Conservation (phyloP, 2,888 invertebrate species). For the Notodonta ziczac region DNA sequence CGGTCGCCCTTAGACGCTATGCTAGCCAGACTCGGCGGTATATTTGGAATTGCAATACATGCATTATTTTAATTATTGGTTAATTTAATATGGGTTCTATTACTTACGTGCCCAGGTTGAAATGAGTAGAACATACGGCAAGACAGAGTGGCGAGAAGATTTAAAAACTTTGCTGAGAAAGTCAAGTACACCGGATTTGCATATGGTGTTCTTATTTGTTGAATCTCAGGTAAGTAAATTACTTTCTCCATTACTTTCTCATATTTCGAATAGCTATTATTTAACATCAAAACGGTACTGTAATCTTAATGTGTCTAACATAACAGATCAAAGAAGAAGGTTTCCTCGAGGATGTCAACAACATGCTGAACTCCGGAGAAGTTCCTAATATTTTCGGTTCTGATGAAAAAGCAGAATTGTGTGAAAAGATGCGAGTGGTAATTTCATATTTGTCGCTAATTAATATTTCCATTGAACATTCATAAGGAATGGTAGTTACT, state of each 20-base stretch:
- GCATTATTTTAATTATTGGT: neutral
- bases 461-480: neutral
- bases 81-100: too few species aligned
- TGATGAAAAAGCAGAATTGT: constrained; percentile 95
- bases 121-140: constrained; percentile 93
- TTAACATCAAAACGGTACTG: too few species aligned
- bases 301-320: neutral
- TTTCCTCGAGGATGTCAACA: constrained; percentile 96
- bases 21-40: too few species aligned
- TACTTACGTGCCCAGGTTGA: constrained; percentile 89
- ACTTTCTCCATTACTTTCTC: neutral
- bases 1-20: constrained; percentile 83
- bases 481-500: neutral
- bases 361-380: constrained; percentile 96
- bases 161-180: constrained; percentile 92
- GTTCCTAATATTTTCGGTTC: constrained; percentile 94
- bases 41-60: neutral
- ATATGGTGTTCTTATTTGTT: constrained; percentile 95
- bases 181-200: constrained; percentile 92
- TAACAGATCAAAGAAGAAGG: constrained; percentile 94
- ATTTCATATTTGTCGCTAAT: constrained; percentile 11
- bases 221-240: constrained; percentile 91
- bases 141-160: constrained; percentile 96
- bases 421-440: constrained; percentile 94
- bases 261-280: neutral